These are phyloP conservation scores for Chrysolina oricalcia DNA, from an alignment of 2,888 invertebrate genomes.

Conservation along the genomic window DNA sequence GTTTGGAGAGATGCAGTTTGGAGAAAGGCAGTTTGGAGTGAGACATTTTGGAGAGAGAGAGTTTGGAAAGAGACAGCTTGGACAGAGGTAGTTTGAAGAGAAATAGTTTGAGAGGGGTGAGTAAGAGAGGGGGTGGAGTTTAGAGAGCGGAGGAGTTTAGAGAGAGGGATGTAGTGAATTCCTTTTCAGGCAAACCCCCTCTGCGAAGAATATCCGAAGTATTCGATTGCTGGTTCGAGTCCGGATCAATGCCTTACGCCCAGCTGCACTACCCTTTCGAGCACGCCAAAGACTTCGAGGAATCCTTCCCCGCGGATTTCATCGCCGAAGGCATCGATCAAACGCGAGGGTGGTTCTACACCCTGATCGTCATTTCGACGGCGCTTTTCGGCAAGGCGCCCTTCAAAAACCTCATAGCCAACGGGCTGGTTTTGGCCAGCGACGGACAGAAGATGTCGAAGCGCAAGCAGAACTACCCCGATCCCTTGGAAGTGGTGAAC, in stretches of 20 bases:
- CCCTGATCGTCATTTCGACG: conserved; percentile 96
- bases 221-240: conserved; percentile 99
- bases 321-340: conserved; percentile 99
- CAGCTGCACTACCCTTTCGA: conserved; percentile 98
- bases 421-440: conserved; percentile 94
- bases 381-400: conserved; percentile 96
- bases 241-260: conserved; percentile 99
- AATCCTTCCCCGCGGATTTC: conserved; percentile 97
- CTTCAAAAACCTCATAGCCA: conserved; percentile 97
- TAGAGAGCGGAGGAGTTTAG: not conserved
- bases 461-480: conserved; percentile 98
- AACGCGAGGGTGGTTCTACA: conserved; percentile 99
- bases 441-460: conserved; percentile 99
- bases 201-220: conserved; percentile 92
- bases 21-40: too few species aligned
- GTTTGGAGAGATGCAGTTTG: too few species aligned
- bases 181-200: conserved; percentile 77
- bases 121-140: not conserved
- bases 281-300: conserved; percentile 89
- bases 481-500: conserved; percentile 91
- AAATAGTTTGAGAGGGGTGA: not conserved
- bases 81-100: not conserved
- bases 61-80: too few species aligned
- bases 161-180: not conserved
- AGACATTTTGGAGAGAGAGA: too few species aligned